Conservation (phyloP, 2,888 invertebrate species). For the Orgyia antiqua region DNA sequence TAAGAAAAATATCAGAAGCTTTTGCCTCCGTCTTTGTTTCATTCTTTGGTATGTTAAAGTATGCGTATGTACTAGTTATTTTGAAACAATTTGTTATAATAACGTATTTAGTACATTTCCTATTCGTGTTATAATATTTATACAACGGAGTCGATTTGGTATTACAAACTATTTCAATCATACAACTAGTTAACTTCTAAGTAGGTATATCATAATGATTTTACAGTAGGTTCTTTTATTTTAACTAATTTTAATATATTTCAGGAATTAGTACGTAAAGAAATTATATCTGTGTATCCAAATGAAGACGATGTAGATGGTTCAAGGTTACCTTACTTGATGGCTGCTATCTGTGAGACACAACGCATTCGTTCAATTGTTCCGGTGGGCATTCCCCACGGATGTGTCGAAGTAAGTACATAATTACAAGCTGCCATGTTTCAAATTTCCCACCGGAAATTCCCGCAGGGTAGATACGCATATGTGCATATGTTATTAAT, state of each 20-base stretch:
- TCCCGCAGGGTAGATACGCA: not conserved
- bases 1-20: too few relatives aligned
- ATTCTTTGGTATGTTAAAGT: too few relatives aligned
- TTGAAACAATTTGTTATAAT: too few relatives aligned
- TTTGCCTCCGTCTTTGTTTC: too few relatives aligned
- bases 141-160: not conserved
- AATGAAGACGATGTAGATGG: slow-evolving; percentile 77
- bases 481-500: too few relatives aligned
- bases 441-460: slow-evolving; percentile 4
- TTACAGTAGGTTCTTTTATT: too few relatives aligned
- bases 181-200: not conserved
- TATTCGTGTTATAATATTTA: not conserved
- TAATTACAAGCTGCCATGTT: not conserved
- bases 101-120: not conserved
- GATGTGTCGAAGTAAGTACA: slow-evolving; percentile 69
- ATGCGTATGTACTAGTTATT: too few relatives aligned
- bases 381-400: slow-evolving; percentile 92
- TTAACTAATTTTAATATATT: slow-evolving; percentile 18
- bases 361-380: slow-evolving; percentile 88
- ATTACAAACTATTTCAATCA: slow-evolving; percentile 1
- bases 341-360: slow-evolving; percentile 87
- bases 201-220: too few relatives aligned
- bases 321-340: slow-evolving; percentile 75
- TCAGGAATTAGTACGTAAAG: slow-evolving; percentile 79
- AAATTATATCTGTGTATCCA: slow-evolving; percentile 69